Conservation (phyloP, 2,888 invertebrate genomes). For the Bugula neritina region DNA sequence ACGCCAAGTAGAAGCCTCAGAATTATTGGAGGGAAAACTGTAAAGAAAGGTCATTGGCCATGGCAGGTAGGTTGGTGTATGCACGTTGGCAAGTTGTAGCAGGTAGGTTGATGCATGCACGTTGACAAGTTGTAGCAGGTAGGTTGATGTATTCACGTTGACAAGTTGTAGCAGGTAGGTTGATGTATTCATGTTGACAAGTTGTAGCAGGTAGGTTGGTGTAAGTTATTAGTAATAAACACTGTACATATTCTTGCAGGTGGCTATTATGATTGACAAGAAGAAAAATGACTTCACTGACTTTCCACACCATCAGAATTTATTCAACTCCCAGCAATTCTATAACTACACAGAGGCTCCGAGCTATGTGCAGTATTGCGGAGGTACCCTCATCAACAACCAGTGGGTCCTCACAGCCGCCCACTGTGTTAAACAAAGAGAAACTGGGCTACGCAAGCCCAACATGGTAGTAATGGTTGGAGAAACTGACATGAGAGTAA, state of each 20-base stretch:
- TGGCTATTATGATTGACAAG: conserved; percentile 19
- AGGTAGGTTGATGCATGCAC: too few species aligned
- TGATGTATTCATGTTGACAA: too few species aligned
- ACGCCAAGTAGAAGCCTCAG: neutral
- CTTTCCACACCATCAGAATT: neutral
- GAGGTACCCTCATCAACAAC: conserved; percentile 18
- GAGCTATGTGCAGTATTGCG: conserved; percentile 27
- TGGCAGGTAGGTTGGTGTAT: conserved; percentile 28
- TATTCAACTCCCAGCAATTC: neutral
- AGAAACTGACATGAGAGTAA: conserved; percentile 25
- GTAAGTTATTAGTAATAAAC: too few species aligned
- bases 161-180: too few species aligned
- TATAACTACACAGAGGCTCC: conserved; percentile 11
- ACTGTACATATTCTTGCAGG: too few species aligned
- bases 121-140: too few species aligned
- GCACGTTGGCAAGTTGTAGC: too few species aligned
- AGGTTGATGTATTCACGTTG: too few species aligned
- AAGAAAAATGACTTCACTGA: conserved; percentile 17
- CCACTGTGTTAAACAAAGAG: conserved; percentile 21
- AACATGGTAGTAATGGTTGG: conserved; percentile 25
- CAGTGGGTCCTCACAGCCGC: conserved; percentile 26
- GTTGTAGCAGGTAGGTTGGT: too few species aligned
- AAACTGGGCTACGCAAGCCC: conserved; percentile 14
- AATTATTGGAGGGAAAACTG: conserved; percentile 23
- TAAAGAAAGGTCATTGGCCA: conserved; percentile 17